phyloP scores from a whole-genome alignment of 2,888 invertebrate species.

The Eupithecia tripunctaria region DNA sequence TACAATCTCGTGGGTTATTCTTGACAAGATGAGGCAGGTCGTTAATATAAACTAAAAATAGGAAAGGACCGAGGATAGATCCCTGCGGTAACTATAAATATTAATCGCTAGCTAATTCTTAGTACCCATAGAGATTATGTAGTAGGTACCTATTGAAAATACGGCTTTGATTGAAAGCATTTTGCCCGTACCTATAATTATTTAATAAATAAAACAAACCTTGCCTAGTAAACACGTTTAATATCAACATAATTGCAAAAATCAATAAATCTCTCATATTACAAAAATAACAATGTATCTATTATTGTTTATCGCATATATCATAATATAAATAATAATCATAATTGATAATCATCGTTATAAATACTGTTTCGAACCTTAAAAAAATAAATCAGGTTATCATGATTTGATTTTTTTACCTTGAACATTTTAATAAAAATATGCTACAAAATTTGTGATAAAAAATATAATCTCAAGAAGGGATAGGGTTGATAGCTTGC shows the following conservation, averaged over 20 bases:
- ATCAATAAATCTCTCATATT: conserved; percentile 29
- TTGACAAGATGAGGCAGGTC: no score
- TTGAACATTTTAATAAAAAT: background rate
- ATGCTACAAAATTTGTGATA: conserved; percentile 15
- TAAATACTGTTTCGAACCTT: conserved; percentile 31
- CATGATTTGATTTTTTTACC: background rate
- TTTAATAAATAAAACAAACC: conserved; percentile 23
- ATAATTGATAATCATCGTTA: conserved; percentile 10
- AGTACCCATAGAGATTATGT: no score
- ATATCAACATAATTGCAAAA: conserved; percentile 38
- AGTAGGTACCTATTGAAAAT: background rate
- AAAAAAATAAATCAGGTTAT: conserved; percentile 9
- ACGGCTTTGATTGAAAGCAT: background rate
- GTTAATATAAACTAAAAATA: no score
- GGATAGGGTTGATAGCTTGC: background rate
- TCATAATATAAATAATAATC: no score
- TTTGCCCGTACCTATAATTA: no score
- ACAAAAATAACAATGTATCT: conserved; percentile 14
- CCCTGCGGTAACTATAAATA: no score
- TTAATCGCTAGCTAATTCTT: no score
- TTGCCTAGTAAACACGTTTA: conserved; percentile 35
- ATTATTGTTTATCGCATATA: conserved; percentile 15
- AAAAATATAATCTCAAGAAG: conserved; percentile 30
- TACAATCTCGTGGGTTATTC: no score
- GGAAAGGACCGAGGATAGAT: no score